Base-by-base conservation (phyloP, 2,113 vertebrate species). In the Nannospalax galili region DNA sequence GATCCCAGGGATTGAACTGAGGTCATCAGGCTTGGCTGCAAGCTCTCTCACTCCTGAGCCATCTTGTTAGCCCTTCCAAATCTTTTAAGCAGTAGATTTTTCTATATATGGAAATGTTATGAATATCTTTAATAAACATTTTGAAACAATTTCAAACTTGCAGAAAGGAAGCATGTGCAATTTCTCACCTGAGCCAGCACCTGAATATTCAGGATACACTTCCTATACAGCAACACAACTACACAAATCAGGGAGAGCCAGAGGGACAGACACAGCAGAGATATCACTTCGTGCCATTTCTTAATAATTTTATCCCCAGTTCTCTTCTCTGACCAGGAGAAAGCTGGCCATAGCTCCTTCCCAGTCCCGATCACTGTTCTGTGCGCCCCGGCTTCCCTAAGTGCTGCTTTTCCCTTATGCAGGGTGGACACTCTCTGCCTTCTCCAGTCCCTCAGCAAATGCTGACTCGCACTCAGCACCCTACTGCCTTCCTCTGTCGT, bases 371-470 rank as follows among this genome's bases (percentile, higher is more conserved):
- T n/a, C 15, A n/a, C 8, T 16, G n/a, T 16, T 24, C 3, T 42
- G n/a, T 3, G 14, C 16, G 37, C 5, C 7, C n/a, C 22, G 35
- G 10, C 1, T 62, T 26, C 35, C 56, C 20, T 8, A n/a, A 14
- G n/a, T 14, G 11, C 56, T 52, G 58, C 3, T 2, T 15, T 30
- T 7, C 1, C 8, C 52, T 4, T 32, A n/a, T 52, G 20, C 30
- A 0, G 7, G 35, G 78, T 10, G 72, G 16, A 19, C 1, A 0
- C 32, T 16, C 3, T 42, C 48, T 4, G 8, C 0, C 1, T 2
- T 1, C 0, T 26, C 22, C 45, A 35, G 32, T 48, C n/a, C 40
- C 22, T 19, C 26, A 28, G 40, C 9, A 7, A 64, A 48, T 42
- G 30, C 42, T 48, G 69, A 30, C 0, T 37, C 14, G 70, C 14